Evolutionary conservation across 37 sponge, comb jelly and placozoan species (phyloP).

Genomic region (Agelas oroides): DNA sequence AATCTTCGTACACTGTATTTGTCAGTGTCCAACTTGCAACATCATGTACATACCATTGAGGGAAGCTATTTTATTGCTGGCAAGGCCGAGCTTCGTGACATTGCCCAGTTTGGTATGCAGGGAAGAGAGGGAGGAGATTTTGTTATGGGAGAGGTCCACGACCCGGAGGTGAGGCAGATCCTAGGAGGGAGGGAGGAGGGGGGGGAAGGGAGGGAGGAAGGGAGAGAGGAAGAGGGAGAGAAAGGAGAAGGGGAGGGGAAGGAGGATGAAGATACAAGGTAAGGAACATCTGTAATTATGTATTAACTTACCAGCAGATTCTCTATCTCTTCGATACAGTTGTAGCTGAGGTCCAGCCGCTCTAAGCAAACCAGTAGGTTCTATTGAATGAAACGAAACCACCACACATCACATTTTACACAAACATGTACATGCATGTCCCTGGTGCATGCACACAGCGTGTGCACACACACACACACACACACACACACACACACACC

Average conservation of each 20-base stretch:
- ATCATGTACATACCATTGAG: constrained; percentile 22
- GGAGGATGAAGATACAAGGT: not conserved
- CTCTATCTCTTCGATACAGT: constrained; percentile 58
- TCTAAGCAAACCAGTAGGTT: constrained; percentile 33
- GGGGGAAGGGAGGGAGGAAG: not conserved
- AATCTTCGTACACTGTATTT: too few relatives aligned
- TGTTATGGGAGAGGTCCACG: constrained; percentile 72
- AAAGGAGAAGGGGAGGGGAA: not conserved
- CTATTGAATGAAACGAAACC: constrained; percentile 10
- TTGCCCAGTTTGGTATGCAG: constrained; percentile 48
- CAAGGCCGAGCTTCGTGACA: constrained; percentile 31
- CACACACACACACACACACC: constrained; percentile 9
- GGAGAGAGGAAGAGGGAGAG: too few relatives aligned
- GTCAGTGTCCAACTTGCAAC: too few relatives aligned
- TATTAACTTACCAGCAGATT: constrained; percentile 35
- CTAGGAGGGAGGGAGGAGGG: constrained; percentile 7
- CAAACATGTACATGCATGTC: too few relatives aligned
- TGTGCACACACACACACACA: too few relatives aligned
- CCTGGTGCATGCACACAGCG: too few relatives aligned
- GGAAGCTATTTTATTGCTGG: constrained; percentile 23
- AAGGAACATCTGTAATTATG: not conserved
- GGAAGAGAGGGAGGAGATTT: constrained; percentile 32
- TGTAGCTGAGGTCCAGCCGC: constrained; percentile 59
- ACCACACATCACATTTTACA: too few relatives aligned
- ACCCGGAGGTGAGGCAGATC: constrained; percentile 56